Evolutionary conservation across 2,113 vertebrate species (phyloP).

Genomic region (Elanus axillaris): DNA sequence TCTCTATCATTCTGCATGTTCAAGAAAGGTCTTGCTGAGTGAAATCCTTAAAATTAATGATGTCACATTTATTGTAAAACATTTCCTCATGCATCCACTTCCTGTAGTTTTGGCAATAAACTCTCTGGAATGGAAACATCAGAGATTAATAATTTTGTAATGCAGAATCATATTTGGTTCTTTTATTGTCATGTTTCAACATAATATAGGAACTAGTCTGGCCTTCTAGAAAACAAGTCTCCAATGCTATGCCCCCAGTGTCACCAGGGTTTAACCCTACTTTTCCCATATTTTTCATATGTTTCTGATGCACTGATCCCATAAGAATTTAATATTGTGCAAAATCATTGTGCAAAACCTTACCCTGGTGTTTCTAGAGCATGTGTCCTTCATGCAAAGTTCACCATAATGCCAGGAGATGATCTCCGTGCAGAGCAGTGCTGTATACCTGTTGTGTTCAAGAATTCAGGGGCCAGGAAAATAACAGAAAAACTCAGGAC

Average conservation of each 20-base stretch:
- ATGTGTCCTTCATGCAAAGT: not conserved
- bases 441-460: not conserved
- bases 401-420: not conserved
- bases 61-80: conserved; percentile 4
- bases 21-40: not conserved
- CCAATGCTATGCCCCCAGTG: not conserved
- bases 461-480: not conserved
- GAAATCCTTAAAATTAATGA: not conserved
- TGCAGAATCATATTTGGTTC: not conserved
- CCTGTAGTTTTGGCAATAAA: not conserved
- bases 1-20: not conserved
- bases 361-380: not conserved
- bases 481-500: not conserved
- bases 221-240: not conserved
- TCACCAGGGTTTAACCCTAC: not conserved
- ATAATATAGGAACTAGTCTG: not conserved
- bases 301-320: not conserved
- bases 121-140: not conserved
- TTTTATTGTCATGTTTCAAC: not conserved
- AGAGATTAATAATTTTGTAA: not conserved
- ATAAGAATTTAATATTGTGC: not conserved
- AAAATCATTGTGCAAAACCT: not conserved
- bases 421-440: not conserved
- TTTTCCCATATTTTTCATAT: not conserved
- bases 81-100: not conserved